A percentile compares a stretch with the other conserved stretches of the same genome.
Evolutionary conservation across 1,140 invertebrate genomes (phyloP).

Genomic region (Drosophila nannoptera): DNA sequence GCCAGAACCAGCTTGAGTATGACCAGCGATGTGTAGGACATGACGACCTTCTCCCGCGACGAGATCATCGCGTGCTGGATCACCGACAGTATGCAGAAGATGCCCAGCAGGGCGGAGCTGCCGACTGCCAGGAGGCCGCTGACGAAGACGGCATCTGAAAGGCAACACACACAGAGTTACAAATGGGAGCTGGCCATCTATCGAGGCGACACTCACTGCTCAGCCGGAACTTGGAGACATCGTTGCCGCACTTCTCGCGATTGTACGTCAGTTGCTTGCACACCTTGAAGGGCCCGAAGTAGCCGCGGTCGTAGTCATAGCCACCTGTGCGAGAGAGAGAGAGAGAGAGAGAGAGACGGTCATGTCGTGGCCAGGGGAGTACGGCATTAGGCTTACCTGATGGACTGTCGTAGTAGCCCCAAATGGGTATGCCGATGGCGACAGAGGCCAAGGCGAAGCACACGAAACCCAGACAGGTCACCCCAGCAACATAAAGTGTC

Average conservation of each 20-base stretch:
- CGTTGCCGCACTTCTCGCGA: slow-evolving; percentile 88
- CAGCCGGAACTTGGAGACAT: slow-evolving; percentile 87
- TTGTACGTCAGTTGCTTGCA: slow-evolving; percentile 90
- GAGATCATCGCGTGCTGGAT: slow-evolving; percentile 91
- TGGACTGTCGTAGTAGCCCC: slow-evolving; percentile 88
- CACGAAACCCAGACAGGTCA: slow-evolving; percentile 87
- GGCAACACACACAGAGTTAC: too few species aligned
- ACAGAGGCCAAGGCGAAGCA: slow-evolving; percentile 88
- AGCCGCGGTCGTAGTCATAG: slow-evolving; percentile 84
- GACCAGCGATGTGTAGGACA: slow-evolving; percentile 87
- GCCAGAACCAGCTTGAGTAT: slow-evolving; percentile 88
- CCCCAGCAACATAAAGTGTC: slow-evolving; percentile 85
- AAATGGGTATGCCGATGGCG: slow-evolving; percentile 87
- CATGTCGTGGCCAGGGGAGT: too few species aligned
- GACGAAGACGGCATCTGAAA: slow-evolving; percentile 88
- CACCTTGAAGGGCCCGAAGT: slow-evolving; percentile 91
- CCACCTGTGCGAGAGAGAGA: slow-evolving; percentile 46
- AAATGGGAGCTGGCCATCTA: too few species aligned
- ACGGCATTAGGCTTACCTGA: slow-evolving; percentile 47
- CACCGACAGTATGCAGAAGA: slow-evolving; percentile 87
- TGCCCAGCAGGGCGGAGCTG: slow-evolving; percentile 84
- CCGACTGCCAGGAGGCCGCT: slow-evolving; percentile 87
- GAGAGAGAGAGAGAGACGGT: too few species aligned
- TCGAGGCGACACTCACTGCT: slow-evolving; percentile 84
- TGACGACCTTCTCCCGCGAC: slow-evolving; percentile 87